These are phyloP conservation scores for Papilio polytes DNA, from an alignment of 1,140 invertebrate genomes.

Conservation along the genomic window DNA sequence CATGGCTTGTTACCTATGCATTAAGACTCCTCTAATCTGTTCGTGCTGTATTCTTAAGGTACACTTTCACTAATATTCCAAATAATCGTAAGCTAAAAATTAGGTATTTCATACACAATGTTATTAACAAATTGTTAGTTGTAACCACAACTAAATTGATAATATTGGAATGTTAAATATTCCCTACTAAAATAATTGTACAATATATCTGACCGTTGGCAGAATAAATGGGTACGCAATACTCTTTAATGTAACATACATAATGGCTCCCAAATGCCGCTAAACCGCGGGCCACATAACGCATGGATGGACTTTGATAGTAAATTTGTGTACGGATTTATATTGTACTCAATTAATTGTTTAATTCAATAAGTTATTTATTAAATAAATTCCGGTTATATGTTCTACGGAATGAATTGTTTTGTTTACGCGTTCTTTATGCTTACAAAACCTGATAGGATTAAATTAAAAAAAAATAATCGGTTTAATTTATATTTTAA, in stretches of 20 bases:
- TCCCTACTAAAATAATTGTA: background rate
- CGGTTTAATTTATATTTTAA: background rate
- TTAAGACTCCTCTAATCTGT: background rate
- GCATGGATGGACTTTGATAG: slow-evolving; percentile 35
- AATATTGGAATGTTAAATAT: slow-evolving; percentile 18
- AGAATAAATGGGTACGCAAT: slow-evolving; percentile 25
- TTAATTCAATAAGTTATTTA: slow-evolving; percentile 25
- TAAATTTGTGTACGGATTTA: slow-evolving; percentile 26
- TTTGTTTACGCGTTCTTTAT: background rate
- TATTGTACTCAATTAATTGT: slow-evolving; percentile 7
- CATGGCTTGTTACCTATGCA: slow-evolving; percentile 33
- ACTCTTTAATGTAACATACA: slow-evolving; percentile 21
- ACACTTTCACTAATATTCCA: background rate
- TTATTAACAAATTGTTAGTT: background rate
- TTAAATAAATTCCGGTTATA: background rate
- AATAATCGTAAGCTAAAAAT: no score
- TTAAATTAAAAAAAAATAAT: no score
- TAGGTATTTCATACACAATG: no score
- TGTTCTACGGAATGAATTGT: background rate
- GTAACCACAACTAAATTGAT: slow-evolving; percentile 4
- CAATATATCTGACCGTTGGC: background rate
- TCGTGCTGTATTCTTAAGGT: background rate
- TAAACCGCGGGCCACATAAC: slow-evolving; percentile 28
- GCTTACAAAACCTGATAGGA: background rate
- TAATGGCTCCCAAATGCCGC: slow-evolving; percentile 30